A percentile compares a stretch with the other conserved stretches of the same genome.
Conservation (phyloP, 1,140 invertebrate species). For the Elymnias hypermnestra region DNA sequence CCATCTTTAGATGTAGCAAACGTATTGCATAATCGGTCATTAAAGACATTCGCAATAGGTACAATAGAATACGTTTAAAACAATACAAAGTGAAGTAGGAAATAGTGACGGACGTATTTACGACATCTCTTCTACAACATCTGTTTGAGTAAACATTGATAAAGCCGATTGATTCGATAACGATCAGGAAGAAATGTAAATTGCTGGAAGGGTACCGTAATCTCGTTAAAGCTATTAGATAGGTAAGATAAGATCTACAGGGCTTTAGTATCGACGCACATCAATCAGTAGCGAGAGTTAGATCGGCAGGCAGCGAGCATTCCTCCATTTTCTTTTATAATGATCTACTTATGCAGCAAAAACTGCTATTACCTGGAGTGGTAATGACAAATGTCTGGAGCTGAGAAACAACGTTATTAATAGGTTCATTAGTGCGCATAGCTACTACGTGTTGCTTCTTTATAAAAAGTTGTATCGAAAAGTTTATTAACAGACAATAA, state of each 20-base stretch:
- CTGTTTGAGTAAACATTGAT: slow-evolving; percentile 16
- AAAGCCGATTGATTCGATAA: slow-evolving; percentile 22
- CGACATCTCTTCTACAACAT: slow-evolving; percentile 7
- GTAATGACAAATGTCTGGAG: slow-evolving; percentile 25
- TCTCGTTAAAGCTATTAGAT: slow-evolving; percentile 64
- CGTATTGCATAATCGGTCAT: slow-evolving; percentile 47
- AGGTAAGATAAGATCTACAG: slow-evolving; percentile 49
- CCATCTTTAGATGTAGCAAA: slow-evolving; percentile 36
- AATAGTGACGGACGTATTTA: slow-evolving; percentile 17
- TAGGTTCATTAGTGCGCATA: slow-evolving; percentile 17
- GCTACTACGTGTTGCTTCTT: slow-evolving; percentile 5
- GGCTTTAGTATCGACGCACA: slow-evolving; percentile 48
- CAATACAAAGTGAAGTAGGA: slow-evolving; percentile 18
- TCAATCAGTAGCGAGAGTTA: slow-evolving; percentile 50
- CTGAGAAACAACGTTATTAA: slow-evolving; percentile 27
- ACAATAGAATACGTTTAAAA: slow-evolving; percentile 17
- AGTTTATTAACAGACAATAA: slow-evolving; percentile 15
- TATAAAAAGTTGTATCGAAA: slow-evolving; percentile 6
- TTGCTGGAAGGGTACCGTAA: slow-evolving; percentile 52
- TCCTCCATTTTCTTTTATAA: slow-evolving; percentile 36
- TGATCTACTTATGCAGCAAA: slow-evolving; percentile 36
- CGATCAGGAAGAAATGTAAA: slow-evolving; percentile 50
- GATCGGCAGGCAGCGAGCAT: slow-evolving; percentile 22
- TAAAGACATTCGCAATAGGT: slow-evolving; percentile 35
- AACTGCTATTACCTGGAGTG: slow-evolving; percentile 16